These are phyloP conservation scores for Danaus chrysippus DNA, from an alignment of 2,888 invertebrate species.

Conservation along the genomic window DNA sequence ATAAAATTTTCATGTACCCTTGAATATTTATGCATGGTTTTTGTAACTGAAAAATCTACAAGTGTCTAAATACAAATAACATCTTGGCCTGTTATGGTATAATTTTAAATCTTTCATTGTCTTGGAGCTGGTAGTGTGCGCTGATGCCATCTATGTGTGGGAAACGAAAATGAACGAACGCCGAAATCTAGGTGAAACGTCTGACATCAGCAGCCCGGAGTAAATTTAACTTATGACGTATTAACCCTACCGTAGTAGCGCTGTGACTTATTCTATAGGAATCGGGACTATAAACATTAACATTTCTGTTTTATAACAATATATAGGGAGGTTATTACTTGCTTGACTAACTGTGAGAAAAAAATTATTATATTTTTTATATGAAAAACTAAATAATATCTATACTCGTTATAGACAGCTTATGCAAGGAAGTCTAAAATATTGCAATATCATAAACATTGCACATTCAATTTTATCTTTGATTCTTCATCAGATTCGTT, in stretches of 20 bases:
- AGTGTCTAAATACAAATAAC: not conserved
- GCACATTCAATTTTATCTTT: no score
- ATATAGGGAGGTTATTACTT: constrained; percentile 5
- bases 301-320: constrained; percentile 8
- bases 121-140: constrained; percentile 44
- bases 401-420: no score
- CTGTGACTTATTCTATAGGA: constrained; percentile 35
- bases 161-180: constrained; percentile 56
- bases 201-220: constrained; percentile 73
- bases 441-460: no score
- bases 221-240: constrained; percentile 77
- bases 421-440: no score
- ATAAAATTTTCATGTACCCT: no score
- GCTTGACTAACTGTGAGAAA: not conserved
- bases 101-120: not conserved
- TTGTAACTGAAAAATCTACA: no score
- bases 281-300: constrained; percentile 46
- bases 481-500: no score
- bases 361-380: not conserved
- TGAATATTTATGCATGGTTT: no score
- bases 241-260: constrained; percentile 41
- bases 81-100: not conserved
- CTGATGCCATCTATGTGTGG: constrained; percentile 66
- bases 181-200: constrained; percentile 74
- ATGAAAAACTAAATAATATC: no score